Conservation (phyloP, 37 sponge, comb jelly and placozoan species). For the Mnemiopsis leidyi region DNA sequence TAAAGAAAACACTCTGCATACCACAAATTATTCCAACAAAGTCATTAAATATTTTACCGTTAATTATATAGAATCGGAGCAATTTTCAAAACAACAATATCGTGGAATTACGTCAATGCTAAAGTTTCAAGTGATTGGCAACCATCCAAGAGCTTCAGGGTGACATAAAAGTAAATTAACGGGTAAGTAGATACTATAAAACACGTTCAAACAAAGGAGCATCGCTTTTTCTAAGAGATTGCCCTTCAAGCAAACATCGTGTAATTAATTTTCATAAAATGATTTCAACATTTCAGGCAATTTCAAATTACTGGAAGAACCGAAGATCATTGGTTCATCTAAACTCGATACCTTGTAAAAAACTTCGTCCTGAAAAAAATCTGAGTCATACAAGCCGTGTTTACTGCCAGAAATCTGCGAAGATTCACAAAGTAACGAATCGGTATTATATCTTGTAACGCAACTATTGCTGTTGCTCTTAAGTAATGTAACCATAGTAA, state of each 20-base stretch:
- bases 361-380: neutral
- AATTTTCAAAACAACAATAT: neutral
- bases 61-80: neutral
- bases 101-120: neutral
- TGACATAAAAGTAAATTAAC: neutral
- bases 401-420: too few species aligned
- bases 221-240: too few species aligned
- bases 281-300: neutral
- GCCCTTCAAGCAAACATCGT: too few species aligned
- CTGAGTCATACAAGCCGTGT: neutral
- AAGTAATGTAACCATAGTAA: too few species aligned
- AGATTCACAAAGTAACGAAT: too few species aligned
- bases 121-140: neutral
- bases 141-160: neutral
- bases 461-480: too few species aligned
- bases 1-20: neutral
- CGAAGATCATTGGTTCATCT: neutral
- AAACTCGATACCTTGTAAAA: neutral
- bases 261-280: neutral
- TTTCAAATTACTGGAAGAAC: neutral
- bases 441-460: too few species aligned
- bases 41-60: neutral
- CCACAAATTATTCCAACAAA: neutral
- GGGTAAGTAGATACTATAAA: too few species aligned
- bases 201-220: too few species aligned